These are phyloP conservation scores for Sycophila sp. DNA, from an alignment of 1,140 invertebrate genomes.

Conservation along the genomic window DNA sequence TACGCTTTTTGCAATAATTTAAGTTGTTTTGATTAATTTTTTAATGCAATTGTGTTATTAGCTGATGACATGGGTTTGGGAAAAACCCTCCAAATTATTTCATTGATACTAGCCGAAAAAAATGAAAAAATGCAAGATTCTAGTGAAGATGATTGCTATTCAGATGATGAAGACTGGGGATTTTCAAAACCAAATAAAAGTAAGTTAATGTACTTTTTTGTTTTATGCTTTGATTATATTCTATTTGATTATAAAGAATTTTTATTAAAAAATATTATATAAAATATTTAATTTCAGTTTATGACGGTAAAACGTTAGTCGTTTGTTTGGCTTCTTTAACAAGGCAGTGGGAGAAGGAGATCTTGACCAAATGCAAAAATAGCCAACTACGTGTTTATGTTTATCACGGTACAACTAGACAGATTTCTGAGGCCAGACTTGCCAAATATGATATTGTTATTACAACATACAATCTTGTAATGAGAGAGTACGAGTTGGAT, in stretches of 20 bases:
- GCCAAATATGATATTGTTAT: conserved; percentile 76
- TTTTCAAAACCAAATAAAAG: not conserved
- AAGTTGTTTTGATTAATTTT: not conserved
- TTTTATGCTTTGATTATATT: too few species aligned
- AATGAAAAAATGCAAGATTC: conserved; percentile 26
- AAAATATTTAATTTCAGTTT: conserved; percentile 28
- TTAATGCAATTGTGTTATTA: conserved; percentile 47
- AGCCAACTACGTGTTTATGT: conserved; percentile 74
- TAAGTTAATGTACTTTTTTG: too few species aligned
- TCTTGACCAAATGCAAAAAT: conserved; percentile 72
- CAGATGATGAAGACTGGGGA: conserved; percentile 42
- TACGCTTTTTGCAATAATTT: not conserved
- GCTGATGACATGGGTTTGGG: conserved; percentile 96
- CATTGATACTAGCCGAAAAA: conserved; percentile 69
- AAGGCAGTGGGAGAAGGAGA: conserved; percentile 88
- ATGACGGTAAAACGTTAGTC: conserved; percentile 79
- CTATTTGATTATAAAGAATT: not conserved
- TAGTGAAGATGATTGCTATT: conserved; percentile 38
- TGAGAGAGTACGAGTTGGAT: not conserved
- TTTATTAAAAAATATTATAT: not conserved
- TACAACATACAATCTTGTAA: conserved; percentile 75
- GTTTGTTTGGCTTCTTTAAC: conserved; percentile 88
- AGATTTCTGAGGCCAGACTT: conserved; percentile 70
- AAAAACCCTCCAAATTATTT: conserved; percentile 93
- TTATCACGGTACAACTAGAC: conserved; percentile 84